Evolutionary conservation across 2,888 invertebrate genomes (phyloP).

Genomic region (Tuberolachnus salignus): DNA sequence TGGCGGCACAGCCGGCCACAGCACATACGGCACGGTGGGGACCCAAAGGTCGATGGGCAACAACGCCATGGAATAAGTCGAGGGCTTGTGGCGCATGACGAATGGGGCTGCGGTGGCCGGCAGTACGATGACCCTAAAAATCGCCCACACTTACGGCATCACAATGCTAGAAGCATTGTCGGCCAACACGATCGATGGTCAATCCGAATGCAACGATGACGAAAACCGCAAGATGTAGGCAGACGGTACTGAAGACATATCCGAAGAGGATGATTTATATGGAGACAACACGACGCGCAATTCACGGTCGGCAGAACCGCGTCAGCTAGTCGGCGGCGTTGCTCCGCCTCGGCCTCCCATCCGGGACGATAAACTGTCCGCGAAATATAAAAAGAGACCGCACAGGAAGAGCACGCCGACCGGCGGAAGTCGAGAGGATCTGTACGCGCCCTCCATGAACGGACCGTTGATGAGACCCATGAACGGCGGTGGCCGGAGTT

Average conservation of each 20-base stretch:
- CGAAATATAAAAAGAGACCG: slow-evolving; percentile 63
- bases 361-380: slow-evolving; percentile 61
- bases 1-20: slow-evolving; percentile 59
- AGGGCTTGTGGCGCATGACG: slow-evolving; percentile 66
- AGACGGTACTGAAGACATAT: slow-evolving; percentile 66
- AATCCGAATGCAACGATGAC: slow-evolving; percentile 83
- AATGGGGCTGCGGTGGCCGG: slow-evolving; percentile 64
- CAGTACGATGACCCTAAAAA: slow-evolving; percentile 70
- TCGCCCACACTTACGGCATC: slow-evolving; percentile 63
- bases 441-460: slow-evolving; percentile 64
- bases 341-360: slow-evolving; percentile 75
- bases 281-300: slow-evolving; percentile 66
- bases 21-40: slow-evolving; percentile 59
- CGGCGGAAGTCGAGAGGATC: slow-evolving; percentile 67
- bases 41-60: slow-evolving; percentile 60
- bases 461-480: slow-evolving; percentile 58
- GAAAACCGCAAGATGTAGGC: slow-evolving; percentile 95
- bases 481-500: slow-evolving; percentile 58
- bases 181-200: slow-evolving; percentile 69
- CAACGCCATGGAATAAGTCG: slow-evolving; percentile 64
- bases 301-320: slow-evolving; percentile 70
- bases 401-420: slow-evolving; percentile 62
- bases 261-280: slow-evolving; percentile 71
- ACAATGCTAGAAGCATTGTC: slow-evolving; percentile 64
- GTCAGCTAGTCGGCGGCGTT: slow-evolving; percentile 77